Conservation (phyloP, 1,140 invertebrate genomes). For the Panonychus citri region DNA sequence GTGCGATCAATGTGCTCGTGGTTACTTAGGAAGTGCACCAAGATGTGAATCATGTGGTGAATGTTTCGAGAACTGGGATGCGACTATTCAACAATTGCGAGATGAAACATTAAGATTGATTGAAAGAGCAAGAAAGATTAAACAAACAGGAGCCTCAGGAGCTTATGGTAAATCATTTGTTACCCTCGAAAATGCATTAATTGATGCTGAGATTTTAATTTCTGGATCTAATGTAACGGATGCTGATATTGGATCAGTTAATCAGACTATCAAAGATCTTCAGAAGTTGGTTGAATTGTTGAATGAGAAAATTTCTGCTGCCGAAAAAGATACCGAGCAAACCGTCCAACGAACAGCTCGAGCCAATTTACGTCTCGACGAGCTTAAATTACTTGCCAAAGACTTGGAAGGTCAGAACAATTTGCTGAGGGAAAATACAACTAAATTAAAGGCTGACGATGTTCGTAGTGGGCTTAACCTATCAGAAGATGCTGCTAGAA, state of each 20-base stretch:
- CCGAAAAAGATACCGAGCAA: conserved; percentile 40
- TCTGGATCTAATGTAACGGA: conserved; percentile 44
- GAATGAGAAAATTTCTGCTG: conserved; percentile 30
- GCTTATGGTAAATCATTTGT: conserved; percentile 83
- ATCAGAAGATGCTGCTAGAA: conserved; percentile 51
- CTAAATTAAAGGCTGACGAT: conserved; percentile 73
- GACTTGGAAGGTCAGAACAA: conserved; percentile 43
- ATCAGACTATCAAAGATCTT: conserved; percentile 30
- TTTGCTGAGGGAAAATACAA: conserved; percentile 58
- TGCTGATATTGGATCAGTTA: conserved; percentile 41
- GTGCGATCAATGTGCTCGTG: conserved; percentile 82
- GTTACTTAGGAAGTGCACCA: conserved; percentile 69
- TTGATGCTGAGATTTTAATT: conserved; percentile 49
- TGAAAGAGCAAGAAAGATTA: conserved; percentile 62
- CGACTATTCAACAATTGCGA: conserved; percentile 47
- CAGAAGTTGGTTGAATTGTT: conserved; percentile 29
- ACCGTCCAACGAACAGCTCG: conserved; percentile 51
- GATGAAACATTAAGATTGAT: conserved; percentile 34
- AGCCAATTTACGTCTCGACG: conserved; percentile 46
- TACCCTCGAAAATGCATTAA: conserved; percentile 57
- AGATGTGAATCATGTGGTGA: conserved; percentile 84
- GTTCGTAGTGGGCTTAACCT: conserved; percentile 75
- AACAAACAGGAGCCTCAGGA: conserved; percentile 70
- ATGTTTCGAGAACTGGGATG: conserved; percentile 97
- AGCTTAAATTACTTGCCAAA: conserved; percentile 43